Evolutionary conservation across 2,797 vertebrate genomes (phyloP).

Genomic region (Sebastes nivosus): DNA sequence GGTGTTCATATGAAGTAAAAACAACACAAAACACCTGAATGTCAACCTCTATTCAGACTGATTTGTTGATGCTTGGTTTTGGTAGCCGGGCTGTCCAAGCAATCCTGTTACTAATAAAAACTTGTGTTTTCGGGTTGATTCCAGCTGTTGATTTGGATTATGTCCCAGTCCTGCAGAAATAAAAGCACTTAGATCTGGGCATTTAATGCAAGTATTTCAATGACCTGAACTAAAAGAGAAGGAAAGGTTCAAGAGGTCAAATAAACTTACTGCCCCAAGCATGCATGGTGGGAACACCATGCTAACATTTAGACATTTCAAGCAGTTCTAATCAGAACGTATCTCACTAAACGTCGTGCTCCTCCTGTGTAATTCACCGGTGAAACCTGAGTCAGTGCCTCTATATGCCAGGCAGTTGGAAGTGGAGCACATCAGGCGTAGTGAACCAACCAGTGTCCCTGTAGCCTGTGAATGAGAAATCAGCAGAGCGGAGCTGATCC

Average conservation of each 20-base stretch:
- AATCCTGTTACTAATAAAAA: too few species aligned
- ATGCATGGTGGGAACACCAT: neutral
- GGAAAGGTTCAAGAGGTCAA: neutral
- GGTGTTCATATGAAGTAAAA: neutral
- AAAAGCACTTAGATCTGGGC: neutral
- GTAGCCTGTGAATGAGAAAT: constrained; percentile 21
- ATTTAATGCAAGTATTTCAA: neutral
- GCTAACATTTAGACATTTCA: neutral
- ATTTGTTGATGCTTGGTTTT: too few species aligned
- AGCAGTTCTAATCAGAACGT: neutral
- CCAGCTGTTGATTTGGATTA: neutral
- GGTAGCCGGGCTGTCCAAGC: too few species aligned
- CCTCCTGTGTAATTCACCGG: neutral
- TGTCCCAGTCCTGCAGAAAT: neutral
- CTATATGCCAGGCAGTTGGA: neutral
- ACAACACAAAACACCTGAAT: too few species aligned
- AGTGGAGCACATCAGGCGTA: constrained; percentile 2
- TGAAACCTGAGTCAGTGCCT: constrained; percentile 9
- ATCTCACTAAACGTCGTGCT: neutral
- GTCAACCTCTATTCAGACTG: too few species aligned
- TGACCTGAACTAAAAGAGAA: neutral
- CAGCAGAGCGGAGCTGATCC: constrained; percentile 41
- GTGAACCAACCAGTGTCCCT: neutral
- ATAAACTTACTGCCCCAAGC: neutral
- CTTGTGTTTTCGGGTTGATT: too few species aligned